A percentile compares a stretch with the other conserved stretches of the same genome.
Evolutionary conservation across 2,888 invertebrate species (phyloP).

Genomic region (Poecilus cupreus): DNA sequence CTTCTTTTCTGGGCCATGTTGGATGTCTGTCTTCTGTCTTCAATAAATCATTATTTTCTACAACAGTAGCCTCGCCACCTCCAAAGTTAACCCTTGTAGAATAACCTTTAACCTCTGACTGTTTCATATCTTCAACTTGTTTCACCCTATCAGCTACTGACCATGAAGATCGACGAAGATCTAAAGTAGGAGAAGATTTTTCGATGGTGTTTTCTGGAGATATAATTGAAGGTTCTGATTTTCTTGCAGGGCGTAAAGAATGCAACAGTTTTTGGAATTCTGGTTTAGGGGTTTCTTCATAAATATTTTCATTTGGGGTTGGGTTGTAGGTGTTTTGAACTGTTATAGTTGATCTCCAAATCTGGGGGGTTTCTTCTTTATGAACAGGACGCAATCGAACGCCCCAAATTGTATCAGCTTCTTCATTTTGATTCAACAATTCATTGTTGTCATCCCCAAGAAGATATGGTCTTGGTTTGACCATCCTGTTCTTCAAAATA

Average conservation of each 20-base stretch:
- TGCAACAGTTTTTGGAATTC: conserved; percentile 70
- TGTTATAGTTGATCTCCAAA: conserved; percentile 73
- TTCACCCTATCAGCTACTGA: conserved; percentile 75
- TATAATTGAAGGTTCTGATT: conserved; percentile 61
- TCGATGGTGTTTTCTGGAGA: conserved; percentile 59
- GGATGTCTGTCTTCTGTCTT: conserved; percentile 65
- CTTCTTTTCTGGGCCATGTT: conserved; percentile 69
- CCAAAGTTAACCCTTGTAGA: conserved; percentile 78
- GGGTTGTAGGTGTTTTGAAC: conserved; percentile 69
- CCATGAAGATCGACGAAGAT: conserved; percentile 67
- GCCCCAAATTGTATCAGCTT: conserved; percentile 72
- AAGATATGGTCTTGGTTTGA: conserved; percentile 84
- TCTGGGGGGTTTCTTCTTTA: conserved; percentile 67
- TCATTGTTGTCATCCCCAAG: conserved; percentile 79
- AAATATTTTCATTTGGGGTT: conserved; percentile 43
- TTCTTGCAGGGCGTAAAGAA: conserved; percentile 67
- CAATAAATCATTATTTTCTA: conserved; percentile 67
- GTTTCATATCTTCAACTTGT: conserved; percentile 71
- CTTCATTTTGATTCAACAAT: conserved; percentile 62
- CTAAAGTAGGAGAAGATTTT: conserved; percentile 61
- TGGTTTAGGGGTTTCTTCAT: conserved; percentile 61
- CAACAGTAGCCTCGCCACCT: conserved; percentile 71
- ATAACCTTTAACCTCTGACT: conserved; percentile 72
- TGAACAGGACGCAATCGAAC: conserved; percentile 73
- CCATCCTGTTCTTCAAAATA: conserved; percentile 84